Conservation (phyloP, 1,140 invertebrate genomes). For the Aphelenchoides fujianensis region DNA sequence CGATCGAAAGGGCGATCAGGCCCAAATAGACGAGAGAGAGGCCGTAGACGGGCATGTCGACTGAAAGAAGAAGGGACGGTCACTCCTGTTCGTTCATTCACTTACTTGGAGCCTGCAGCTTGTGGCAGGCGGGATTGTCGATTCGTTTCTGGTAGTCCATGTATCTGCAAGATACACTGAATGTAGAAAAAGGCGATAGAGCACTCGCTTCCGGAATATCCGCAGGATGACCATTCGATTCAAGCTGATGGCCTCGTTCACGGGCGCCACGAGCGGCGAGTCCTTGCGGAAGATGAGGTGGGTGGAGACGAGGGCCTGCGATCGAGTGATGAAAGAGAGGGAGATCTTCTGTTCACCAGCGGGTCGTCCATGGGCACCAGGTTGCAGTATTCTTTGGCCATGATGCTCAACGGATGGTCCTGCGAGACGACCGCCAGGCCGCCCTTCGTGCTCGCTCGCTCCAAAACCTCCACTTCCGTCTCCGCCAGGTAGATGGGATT, state of each 20-base stretch:
- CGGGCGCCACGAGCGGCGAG: neutral
- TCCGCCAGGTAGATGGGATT: conserved; percentile 9
- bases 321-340: neutral
- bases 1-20: neutral
- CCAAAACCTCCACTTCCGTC: neutral
- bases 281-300: conserved; percentile 4
- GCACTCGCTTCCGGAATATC: conserved; percentile 6
- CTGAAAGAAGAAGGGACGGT: no score
- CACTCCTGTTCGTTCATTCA: no score
- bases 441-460: neutral
- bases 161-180: no score
- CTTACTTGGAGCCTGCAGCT: neutral
- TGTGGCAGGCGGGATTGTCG: conserved; percentile 1
- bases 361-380: neutral
- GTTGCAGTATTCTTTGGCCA: conserved; percentile 3
- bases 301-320: neutral
- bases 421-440: neutral
- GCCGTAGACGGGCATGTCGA: neutral
- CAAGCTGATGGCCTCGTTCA: neutral
- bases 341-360: neutral
- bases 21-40: neutral
- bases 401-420: neutral
- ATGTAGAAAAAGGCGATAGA: no score
- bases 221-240: neutral
- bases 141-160: conserved; percentile 11